Evolutionary conservation across 2,797 vertebrate species (phyloP).

Genomic region (Parotocinclus haroldoi): DNA sequence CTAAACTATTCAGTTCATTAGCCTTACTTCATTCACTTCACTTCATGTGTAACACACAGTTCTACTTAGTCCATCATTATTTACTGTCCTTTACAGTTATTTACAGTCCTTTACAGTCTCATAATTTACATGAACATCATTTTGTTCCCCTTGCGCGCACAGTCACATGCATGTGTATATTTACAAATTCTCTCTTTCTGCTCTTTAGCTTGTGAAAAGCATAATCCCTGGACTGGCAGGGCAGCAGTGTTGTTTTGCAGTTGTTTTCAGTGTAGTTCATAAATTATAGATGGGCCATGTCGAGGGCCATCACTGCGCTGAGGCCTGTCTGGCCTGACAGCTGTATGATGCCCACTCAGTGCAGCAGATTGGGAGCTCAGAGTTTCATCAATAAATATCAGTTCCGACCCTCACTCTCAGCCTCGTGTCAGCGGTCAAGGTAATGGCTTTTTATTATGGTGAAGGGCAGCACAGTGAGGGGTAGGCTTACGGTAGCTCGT

Average conservation of each 20-base stretch:
- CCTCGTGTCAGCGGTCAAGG: slow-evolving; percentile 97
- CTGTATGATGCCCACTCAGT: slow-evolving; percentile 98
- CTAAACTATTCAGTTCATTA: slow-evolving; percentile 74
- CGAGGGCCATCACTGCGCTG: slow-evolving; percentile 86
- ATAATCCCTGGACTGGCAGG: slow-evolving; percentile 74
- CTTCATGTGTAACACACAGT: no score
- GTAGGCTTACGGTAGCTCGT: slow-evolving; percentile 82
- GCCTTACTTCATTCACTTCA: slow-evolving; percentile 40
- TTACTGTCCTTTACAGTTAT: no score
- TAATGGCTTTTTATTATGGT: slow-evolving; percentile 95
- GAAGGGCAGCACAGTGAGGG: slow-evolving; percentile 83
- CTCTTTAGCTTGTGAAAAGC: slow-evolving; percentile 73
- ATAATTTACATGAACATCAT: slow-evolving; percentile 49
- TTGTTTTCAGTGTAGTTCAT: slow-evolving; percentile 92
- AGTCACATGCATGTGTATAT: slow-evolving; percentile 7
- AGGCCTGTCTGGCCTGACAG: slow-evolving; percentile 94
- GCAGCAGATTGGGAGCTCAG: slow-evolving; percentile 98
- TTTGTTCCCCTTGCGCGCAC: slow-evolving; percentile 3
- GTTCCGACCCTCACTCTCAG: slow-evolving; percentile 90
- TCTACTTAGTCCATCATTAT: no score
- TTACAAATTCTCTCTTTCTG: slow-evolving; percentile 56
- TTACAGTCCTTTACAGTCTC: neutral
- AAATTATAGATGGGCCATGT: slow-evolving; percentile 98
- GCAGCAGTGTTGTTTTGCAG: slow-evolving; percentile 78
- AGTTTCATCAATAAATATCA: slow-evolving; percentile 99